Conservation (phyloP, 1,140 invertebrate species). For the Drosophila kurseongensis region DNA sequence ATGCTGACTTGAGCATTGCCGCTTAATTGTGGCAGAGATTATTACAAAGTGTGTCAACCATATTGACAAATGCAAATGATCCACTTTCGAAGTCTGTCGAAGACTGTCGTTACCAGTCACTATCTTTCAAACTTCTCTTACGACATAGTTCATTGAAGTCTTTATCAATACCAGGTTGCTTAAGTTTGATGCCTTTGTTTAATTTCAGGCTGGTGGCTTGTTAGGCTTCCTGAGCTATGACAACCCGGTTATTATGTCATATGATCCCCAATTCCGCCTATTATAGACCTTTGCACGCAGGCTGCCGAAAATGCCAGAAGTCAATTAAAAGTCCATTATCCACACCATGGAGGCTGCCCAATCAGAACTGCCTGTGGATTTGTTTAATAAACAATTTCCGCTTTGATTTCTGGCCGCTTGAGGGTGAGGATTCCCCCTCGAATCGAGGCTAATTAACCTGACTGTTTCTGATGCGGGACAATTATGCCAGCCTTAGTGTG, state of each 20-base stretch:
- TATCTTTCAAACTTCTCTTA: slow-evolving; percentile 1
- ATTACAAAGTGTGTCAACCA: slow-evolving; percentile 21
- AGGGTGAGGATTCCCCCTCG: slow-evolving; percentile 25
- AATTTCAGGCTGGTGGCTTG: slow-evolving; percentile 1
- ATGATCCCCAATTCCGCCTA: slow-evolving; percentile 20
- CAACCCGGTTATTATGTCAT: slow-evolving; percentile 48
- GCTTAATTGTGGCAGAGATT: neutral
- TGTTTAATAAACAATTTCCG: slow-evolving; percentile 80
- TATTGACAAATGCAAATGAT: slow-evolving; percentile 28
- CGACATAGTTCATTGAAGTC: slow-evolving; percentile 5
- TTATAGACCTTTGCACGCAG: slow-evolving; percentile 40
- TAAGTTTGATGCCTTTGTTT: neutral
- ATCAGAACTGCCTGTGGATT: slow-evolving; percentile 48
- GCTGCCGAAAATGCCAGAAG: slow-evolving; percentile 49
- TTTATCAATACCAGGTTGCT: slow-evolving; percentile 10
- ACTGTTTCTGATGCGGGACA: slow-evolving; percentile 30
- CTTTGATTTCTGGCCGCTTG: slow-evolving; percentile 54
- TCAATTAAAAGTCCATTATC: slow-evolving; percentile 74
- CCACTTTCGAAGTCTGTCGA: slow-evolving; percentile 6
- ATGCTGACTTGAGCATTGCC: slow-evolving; percentile 25
- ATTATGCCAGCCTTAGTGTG: slow-evolving; percentile 66
- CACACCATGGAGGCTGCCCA: slow-evolving; percentile 25
- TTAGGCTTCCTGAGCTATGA: slow-evolving; percentile 30
- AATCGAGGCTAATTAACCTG: slow-evolving; percentile 47
- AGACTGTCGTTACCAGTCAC: neutral